Base-by-base conservation (phyloP, 2,797 vertebrate species). In the Adrianichthys oophorus region DNA sequence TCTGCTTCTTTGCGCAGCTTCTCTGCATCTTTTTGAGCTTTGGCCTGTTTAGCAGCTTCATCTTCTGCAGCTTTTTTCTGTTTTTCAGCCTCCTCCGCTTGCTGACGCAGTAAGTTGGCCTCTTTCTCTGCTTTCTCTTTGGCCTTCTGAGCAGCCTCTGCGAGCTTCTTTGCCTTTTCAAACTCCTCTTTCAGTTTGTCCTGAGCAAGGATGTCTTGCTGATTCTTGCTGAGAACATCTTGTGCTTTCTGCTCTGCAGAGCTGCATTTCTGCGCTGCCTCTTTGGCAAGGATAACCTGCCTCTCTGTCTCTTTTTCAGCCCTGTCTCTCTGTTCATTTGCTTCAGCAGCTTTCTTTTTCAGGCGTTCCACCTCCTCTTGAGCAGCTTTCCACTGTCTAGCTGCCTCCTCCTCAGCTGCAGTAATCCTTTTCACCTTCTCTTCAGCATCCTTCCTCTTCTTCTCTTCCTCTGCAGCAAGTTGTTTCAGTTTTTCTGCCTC, bases 361-460 rank as follows among this genome's bases (percentile, higher is more conserved):
- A 98, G 92, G 16, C 93, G 90, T 17, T 95, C 93, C 0, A 98
- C 95, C 69, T 98, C 97, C 43, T 95, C 93, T 74, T 95, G 90
- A 0, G 97, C 97, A 0, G 82, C 83, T 65, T 92, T 93, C 65
- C 94, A 91, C 56, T 99, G 96, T 17, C 93, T 85, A 0, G 89
- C 95, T 0, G 96, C 97, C 57, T 98, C 96, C 61, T 96, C 91
- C 76, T 98, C 97, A 0, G 96, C 96, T 0, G 87, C 94, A 0
- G 95, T 76, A 43, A 96, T 97, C 81, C 85, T 88, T 72, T 94
- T 95, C 29, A 98, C 94, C 3, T 95, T 96, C 24, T 95, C 94
- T 74, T 99, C 96, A 0, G 97, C 96, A 59, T 96, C 95, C 0
- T 93, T 93, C 57, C 96, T 92, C 69, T 94, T 94, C 66, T 82